These are phyloP conservation scores for Austrofundulus limnaeus DNA, from an alignment of 2,113 vertebrate genomes.

Conservation along the genomic window DNA sequence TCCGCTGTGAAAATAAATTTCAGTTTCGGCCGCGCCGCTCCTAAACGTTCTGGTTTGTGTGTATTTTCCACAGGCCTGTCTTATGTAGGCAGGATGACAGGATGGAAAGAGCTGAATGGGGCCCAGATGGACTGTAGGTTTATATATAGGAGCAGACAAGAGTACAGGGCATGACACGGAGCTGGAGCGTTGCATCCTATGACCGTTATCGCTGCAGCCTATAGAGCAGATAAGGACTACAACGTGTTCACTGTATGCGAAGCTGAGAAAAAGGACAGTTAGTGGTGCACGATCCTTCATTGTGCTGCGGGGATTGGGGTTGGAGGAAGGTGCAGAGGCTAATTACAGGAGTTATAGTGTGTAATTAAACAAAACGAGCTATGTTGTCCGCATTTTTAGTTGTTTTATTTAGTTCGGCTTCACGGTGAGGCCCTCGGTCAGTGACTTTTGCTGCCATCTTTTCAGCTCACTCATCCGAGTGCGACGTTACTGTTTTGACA, in stretches of 20 bases:
- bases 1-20: not conserved
- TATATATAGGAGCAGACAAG: constrained; percentile 63
- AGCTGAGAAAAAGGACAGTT: constrained; percentile 28
- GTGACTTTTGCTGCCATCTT: constrained; percentile 47
- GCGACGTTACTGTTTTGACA: constrained; percentile 42
- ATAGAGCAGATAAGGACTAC: constrained; percentile 35
- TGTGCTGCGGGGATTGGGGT: constrained; percentile 7
- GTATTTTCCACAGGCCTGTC: constrained; percentile 28
- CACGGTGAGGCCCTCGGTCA: not conserved
- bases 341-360: constrained; percentile 17
- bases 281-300: constrained; percentile 6
- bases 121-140: constrained; percentile 52
- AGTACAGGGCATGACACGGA: constrained; percentile 57
- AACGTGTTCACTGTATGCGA: constrained; percentile 25
- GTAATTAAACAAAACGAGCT: constrained; percentile 17
- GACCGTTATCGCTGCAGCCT: constrained; percentile 47
- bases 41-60: constrained; percentile 6
- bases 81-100: constrained; percentile 51
- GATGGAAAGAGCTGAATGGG: constrained; percentile 65
- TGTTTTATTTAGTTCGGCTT: constrained; percentile 7
- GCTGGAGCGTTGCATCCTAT: constrained; percentile 45
- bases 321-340: constrained; percentile 19
- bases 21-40: not conserved
- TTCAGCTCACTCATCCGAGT: constrained; percentile 33
- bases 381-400: constrained; percentile 16